These are phyloP conservation scores for Alosa alosa DNA, from an alignment of 2,113 vertebrate species.

Conservation along the genomic window DNA sequence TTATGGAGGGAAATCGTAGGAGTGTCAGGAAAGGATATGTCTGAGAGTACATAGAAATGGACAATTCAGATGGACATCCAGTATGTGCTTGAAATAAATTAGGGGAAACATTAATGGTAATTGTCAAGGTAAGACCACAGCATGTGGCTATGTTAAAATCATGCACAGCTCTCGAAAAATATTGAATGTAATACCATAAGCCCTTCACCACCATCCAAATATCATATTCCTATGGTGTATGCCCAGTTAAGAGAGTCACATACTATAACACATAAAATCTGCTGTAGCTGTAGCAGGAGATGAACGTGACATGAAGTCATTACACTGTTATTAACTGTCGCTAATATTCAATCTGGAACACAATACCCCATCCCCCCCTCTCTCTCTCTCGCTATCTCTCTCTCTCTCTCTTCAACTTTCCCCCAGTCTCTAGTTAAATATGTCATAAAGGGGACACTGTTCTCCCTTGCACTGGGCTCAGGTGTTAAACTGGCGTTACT, in stretches of 20 bases:
- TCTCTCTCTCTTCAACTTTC: background rate
- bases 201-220: background rate
- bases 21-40: background rate
- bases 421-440: background rate
- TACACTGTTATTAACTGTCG: background rate
- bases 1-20: background rate
- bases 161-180: background rate
- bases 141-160: background rate
- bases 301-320: background rate
- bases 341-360: background rate
- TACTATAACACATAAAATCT: background rate
- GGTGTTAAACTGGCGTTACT: constrained; percentile 18
- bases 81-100: background rate
- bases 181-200: background rate
- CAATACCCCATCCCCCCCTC: background rate
- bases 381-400: background rate
- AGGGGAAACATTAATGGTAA: background rate
- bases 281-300: background rate
- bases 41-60: background rate
- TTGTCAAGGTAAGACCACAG: background rate
- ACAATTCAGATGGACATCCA: background rate
- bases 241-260: background rate
- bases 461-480: background rate
- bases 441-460: constrained; percentile 19
- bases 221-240: background rate